Percentiles rank a stretch among this genome's conserved stretches.
Evolutionary conservation across 2,797 vertebrate genomes (phyloP).

Genomic region (Phylloscopus collybita): DNA sequence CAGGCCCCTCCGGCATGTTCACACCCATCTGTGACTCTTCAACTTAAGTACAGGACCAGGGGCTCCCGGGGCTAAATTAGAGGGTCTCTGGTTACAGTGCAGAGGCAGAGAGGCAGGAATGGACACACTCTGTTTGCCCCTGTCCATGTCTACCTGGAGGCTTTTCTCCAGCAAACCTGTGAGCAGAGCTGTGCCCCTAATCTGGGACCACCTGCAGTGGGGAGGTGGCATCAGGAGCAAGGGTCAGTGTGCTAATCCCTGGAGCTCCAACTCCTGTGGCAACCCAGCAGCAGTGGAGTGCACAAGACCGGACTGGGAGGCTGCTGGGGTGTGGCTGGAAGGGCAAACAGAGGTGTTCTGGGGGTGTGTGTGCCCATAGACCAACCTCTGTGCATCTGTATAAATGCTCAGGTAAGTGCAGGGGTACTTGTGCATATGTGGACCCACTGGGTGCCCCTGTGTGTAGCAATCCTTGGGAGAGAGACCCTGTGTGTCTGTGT

Average conservation of each 20-base stretch:
- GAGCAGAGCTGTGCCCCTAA: neutral
- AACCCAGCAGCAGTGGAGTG: neutral
- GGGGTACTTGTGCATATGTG: fast-evolving
- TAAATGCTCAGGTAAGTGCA: fast-evolving
- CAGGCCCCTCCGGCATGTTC: neutral
- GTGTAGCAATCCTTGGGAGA: neutral
- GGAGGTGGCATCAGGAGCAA: neutral
- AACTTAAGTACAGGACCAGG: neutral
- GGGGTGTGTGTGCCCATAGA: fast-evolving
- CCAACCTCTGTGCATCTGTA: fast-evolving
- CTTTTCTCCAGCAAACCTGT: neutral
- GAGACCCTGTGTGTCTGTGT: neutral
- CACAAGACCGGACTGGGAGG: fast-evolving
- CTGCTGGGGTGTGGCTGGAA: neutral
- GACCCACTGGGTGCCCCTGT: neutral
- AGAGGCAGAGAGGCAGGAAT: neutral
- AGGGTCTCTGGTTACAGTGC: neutral
- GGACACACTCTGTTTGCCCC: neutral
- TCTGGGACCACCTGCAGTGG: fast-evolving
- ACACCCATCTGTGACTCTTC: neutral
- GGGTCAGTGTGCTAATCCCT: neutral
- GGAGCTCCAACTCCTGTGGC: neutral
- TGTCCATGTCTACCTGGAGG: fast-evolving
- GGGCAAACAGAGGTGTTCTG: neutral
- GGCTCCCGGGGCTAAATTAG: neutral